These are phyloP conservation scores for Psilopsiagon aymara DNA, from an alignment of 2,113 vertebrate species.

Conservation along the genomic window DNA sequence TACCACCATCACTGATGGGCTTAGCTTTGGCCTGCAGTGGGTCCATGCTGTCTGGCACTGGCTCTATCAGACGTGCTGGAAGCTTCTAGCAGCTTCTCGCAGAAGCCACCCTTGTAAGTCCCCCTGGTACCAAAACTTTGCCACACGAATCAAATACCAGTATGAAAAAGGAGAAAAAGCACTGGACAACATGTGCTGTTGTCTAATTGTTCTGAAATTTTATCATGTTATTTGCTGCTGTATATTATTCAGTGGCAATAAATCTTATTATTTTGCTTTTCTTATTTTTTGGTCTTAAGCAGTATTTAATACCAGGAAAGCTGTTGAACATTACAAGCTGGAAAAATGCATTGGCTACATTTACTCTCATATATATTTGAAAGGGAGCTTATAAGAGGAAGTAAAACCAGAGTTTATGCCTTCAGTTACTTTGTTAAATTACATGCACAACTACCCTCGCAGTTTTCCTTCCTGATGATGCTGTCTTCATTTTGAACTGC, in stretches of 20 bases:
- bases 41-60: not conserved
- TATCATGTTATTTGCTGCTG: not conserved
- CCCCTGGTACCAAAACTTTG: not conserved
- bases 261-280: not conserved
- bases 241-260: not conserved
- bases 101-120: not conserved
- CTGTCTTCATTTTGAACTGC: constrained; percentile 43
- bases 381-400: not conserved
- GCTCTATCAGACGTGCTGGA: not conserved
- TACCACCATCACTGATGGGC: not conserved
- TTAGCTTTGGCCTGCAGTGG: not conserved
- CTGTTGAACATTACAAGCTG: not conserved
- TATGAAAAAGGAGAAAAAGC: not conserved
- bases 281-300: not conserved
- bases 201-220: not conserved
- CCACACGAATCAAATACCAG: not conserved
- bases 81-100: not conserved
- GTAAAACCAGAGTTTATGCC: not conserved
- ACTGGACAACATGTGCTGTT: not conserved
- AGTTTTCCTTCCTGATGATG: constrained; percentile 47
- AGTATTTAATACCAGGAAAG: not conserved
- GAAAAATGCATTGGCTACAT: not conserved
- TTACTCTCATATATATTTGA: not conserved
- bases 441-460: not conserved
- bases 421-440: constrained; percentile 11